phyloP scores from a whole-genome alignment of 92 coral and sea anemone species.

The Palythoa grandiflora region DNA sequence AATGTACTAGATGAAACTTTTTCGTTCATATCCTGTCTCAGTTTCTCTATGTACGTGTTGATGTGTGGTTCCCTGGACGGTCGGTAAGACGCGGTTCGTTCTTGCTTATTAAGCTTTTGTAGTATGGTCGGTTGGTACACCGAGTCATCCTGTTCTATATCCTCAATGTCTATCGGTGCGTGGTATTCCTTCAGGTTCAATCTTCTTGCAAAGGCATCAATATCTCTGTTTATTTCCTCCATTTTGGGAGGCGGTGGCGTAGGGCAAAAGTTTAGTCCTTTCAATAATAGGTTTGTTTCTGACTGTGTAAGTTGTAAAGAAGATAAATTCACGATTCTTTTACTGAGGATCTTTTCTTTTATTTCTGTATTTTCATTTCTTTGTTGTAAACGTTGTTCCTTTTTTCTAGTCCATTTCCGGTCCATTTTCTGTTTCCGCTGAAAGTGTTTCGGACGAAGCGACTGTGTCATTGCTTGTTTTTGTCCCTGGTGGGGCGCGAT shows the following conservation, averaged over 20 bases:
- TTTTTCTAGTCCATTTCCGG: constrained; percentile 15
- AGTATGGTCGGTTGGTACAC: constrained; percentile 29
- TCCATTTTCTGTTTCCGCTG: constrained; percentile 2
- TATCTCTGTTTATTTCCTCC: constrained; percentile 22
- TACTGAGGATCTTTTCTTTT: constrained; percentile 27
- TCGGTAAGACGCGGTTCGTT: constrained; percentile 1
- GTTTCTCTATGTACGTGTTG: background rate
- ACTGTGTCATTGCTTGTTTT: background rate
- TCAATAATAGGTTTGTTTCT: constrained; percentile 45
- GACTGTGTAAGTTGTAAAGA: constrained; percentile 42
- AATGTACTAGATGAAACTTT: background rate
- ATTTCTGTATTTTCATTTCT: constrained; percentile 15
- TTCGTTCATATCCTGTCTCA: too few relatives aligned
- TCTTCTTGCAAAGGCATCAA: constrained; percentile 42
- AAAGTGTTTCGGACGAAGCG: background rate
- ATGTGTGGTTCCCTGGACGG: background rate
- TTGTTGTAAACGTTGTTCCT: constrained; percentile 29
- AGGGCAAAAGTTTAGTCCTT: constrained; percentile 44
- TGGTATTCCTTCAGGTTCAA: background rate
- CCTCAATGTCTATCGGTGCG: constrained; percentile 32
- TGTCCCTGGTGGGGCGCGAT: background rate
- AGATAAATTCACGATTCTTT: constrained; percentile 40
- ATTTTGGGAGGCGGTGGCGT: constrained; percentile 35
- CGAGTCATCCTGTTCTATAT: constrained; percentile 22
- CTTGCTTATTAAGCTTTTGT: constrained; percentile 26